Percentiles rank a stretch among this genome's conserved stretches.
These are phyloP conservation scores for Trachelus iudaicus DNA, from an alignment of 2,888 invertebrate species.

Conservation along the genomic window DNA sequence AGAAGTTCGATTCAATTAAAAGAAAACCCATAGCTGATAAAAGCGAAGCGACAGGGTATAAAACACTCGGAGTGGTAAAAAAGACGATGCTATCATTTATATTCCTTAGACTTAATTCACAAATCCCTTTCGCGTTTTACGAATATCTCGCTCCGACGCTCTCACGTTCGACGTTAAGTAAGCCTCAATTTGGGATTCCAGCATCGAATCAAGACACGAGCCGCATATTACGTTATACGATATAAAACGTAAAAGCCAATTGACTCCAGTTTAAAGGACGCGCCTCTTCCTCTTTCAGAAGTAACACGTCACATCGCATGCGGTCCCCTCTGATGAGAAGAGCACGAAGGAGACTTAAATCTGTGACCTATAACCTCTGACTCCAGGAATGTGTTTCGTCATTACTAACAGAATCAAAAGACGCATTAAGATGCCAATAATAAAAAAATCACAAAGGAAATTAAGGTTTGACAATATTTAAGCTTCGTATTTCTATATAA, in stretches of 20 bases:
- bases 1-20: background rate
- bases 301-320: background rate
- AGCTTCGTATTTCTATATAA: background rate
- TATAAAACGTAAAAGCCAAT: constrained; percentile 1
- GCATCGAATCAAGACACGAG: background rate
- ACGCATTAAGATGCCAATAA: background rate
- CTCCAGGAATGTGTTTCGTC: background rate
- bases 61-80: background rate
- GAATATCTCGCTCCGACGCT: background rate
- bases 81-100: constrained; percentile 12
- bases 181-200: constrained; percentile 8
- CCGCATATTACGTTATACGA: background rate
- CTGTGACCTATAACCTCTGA: background rate
- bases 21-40: background rate
- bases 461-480: too few relatives aligned
- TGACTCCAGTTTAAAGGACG: background rate
- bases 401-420: background rate
- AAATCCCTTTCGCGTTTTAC: constrained; percentile 1
- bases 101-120: constrained; percentile 19
- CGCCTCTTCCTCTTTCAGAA: background rate
- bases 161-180: constrained; percentile 9
- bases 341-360: background rate
- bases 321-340: background rate
- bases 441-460: background rate
- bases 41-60: background rate